Evolutionary conservation across 2,888 invertebrate genomes (phyloP).

Genomic region (Eugnorisma glareosa): DNA sequence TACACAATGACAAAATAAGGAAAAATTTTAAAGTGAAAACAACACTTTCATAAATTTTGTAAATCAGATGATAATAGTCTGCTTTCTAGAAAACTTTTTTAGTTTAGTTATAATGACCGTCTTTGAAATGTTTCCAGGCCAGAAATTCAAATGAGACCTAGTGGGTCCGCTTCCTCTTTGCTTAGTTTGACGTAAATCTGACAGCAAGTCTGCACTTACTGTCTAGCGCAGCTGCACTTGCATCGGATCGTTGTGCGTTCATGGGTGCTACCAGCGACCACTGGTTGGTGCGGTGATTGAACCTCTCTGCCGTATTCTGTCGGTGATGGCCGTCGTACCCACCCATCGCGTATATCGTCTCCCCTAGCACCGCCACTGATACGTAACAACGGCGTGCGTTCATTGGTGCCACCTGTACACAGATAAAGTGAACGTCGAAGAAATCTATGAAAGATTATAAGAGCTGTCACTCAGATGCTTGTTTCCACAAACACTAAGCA

Average conservation of each 20-base stretch:
- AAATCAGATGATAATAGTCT: neutral
- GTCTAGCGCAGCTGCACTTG: conserved; percentile 96
- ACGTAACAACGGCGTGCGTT: conserved; percentile 96
- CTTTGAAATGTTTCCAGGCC: neutral
- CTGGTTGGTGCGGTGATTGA: conserved; percentile 95
- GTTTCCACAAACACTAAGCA: neutral
- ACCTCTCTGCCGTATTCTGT: conserved; percentile 96
- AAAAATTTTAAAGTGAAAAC: too few species aligned
- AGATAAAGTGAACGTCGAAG: neutral
- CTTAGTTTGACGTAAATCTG: neutral
- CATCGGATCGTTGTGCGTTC: conserved; percentile 97
- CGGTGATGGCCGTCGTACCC: conserved; percentile 96
- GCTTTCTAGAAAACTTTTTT: neutral
- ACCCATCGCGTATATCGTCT: conserved; percentile 96
- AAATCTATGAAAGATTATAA: neutral
- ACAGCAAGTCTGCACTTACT: conserved; percentile 82
- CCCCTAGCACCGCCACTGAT: conserved; percentile 94
- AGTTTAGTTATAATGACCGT: neutral
- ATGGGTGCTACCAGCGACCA: conserved; percentile 97
- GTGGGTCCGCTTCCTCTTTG: neutral
- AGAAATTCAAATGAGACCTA: neutral
- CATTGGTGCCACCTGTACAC: conserved; percentile 94
- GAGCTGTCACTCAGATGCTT: neutral
- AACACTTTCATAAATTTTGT: too few species aligned
- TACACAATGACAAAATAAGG: too few species aligned